phyloP scores from a whole-genome alignment of 2,888 invertebrate species.

The Pyrgus malvae region DNA sequence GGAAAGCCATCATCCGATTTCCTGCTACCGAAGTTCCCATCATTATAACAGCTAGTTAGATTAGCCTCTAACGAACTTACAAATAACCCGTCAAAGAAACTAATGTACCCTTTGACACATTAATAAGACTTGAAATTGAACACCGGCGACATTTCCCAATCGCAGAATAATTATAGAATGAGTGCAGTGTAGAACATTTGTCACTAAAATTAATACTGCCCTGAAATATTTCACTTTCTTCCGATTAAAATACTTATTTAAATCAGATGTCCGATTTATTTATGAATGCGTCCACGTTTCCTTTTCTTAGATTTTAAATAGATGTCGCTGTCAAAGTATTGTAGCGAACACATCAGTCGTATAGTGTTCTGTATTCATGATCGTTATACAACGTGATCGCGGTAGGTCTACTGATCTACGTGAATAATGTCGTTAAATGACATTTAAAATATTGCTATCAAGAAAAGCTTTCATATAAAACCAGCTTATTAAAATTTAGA shows the following conservation, averaged over 20 bases:
- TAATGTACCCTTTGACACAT: background rate
- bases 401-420: background rate
- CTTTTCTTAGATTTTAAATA: slow-evolving; percentile 8
- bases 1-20: slow-evolving; percentile 56
- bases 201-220: slow-evolving; percentile 1
- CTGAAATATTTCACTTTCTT: slow-evolving; percentile 10
- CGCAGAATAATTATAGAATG: too few species aligned
- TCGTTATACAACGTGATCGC: slow-evolving; percentile 1
- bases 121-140: background rate
- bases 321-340: slow-evolving; percentile 2
- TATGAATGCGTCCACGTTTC: slow-evolving; percentile 15
- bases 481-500: background rate
- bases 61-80: background rate
- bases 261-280: slow-evolving; percentile 17
- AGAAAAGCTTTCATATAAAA: background rate
- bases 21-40: slow-evolving; percentile 39
- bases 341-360: slow-evolving; percentile 1
- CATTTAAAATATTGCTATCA: slow-evolving; percentile 6
- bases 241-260: slow-evolving; percentile 5
- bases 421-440: slow-evolving; percentile 5
- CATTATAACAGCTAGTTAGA: slow-evolving; percentile 32
- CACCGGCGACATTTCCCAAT: background rate
- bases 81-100: background rate
- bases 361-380: slow-evolving; percentile 11
- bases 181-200: too few species aligned